A percentile compares a stretch with the other conserved stretches of the same genome.
These are phyloP conservation scores for Vespertilio murinus DNA, from an alignment of 2,797 vertebrate genomes.

Conservation along the genomic window DNA sequence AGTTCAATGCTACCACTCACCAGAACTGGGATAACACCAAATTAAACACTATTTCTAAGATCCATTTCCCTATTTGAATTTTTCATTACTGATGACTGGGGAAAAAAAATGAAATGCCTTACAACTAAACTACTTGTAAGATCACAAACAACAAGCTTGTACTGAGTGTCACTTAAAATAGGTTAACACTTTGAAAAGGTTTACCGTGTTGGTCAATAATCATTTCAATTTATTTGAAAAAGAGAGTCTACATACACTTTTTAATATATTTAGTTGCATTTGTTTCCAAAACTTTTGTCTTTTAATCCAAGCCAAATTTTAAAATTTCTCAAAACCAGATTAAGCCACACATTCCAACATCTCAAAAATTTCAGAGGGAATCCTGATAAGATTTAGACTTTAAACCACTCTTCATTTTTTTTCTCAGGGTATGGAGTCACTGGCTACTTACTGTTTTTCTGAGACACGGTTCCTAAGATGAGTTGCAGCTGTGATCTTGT, in stretches of 20 bases:
- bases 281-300: not conserved
- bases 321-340: conserved; percentile 47
- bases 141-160: not conserved
- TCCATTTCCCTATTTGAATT: not conserved
- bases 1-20: not conserved
- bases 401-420: conserved; percentile 55
- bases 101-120: not conserved
- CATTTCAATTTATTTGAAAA: conserved; percentile 45
- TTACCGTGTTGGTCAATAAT: not conserved
- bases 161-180: not conserved
- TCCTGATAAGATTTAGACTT: conserved; percentile 48
- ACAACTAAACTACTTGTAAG: not conserved
- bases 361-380: conserved; percentile 55
- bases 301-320: conserved; percentile 37
- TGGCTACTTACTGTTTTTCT: conserved; percentile 57
- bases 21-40: not conserved
- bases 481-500: conserved; percentile 59
- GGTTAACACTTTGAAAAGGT: not conserved
- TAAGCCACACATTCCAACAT: conserved; percentile 40
- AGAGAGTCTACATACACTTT: not conserved
- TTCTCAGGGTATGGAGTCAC: conserved; percentile 27
- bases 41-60: not conserved
- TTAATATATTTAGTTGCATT: conserved; percentile 3
- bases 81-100: not conserved
- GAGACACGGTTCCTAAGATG: conserved; percentile 52